Base-by-base conservation (phyloP, 1,140 invertebrate genomes). In the Dysdera silvatica region DNA sequence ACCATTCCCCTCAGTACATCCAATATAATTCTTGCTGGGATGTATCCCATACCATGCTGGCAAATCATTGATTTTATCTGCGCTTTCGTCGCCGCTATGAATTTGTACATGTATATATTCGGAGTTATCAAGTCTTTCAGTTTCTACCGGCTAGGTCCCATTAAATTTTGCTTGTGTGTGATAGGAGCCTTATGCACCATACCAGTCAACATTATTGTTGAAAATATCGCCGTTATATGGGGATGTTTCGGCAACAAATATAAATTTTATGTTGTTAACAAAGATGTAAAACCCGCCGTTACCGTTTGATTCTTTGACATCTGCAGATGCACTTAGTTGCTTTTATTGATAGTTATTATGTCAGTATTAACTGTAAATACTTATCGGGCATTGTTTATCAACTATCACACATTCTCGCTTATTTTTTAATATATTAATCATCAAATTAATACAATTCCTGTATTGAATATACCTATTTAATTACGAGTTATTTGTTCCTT, bases 101-200 rank as follows among this genome's bases (percentile, higher is more conserved):
- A 92, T 75, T 86, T 95, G 69, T 97, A 95, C 74, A 93, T 97
- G 86, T 97, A 95, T 73, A 83, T 96, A 41, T 95, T 96, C 78
- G 94, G 94, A 64, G 91, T 95, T 0, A 83, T 95, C 28, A 95
- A 95, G 74, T 96, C 93, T 31, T 96, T 97, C 73, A 89, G 88
- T 10, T 76, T 95, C 0, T 86, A 90, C 71, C 83, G 91, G 68
- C 87, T 91, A 71, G 92, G 93, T 6, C 71, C 88, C 48, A 68
- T 85, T 5, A 84, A 85, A 73, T 93, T 92, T 74, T 70, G 86
- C 31, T 74, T 93, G 10, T 91, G 89, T 73, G 83, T 95, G 41
- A 78, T 85, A 54, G 89, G 89, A 24, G 88, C 90, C n/a, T 76
- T 95, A 10, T 83, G 85, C 43, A 90, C 89, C 41, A 92, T 94